Evolutionary conservation across 2,113 vertebrate species (phyloP).

Genomic region (Vidua macroura): DNA sequence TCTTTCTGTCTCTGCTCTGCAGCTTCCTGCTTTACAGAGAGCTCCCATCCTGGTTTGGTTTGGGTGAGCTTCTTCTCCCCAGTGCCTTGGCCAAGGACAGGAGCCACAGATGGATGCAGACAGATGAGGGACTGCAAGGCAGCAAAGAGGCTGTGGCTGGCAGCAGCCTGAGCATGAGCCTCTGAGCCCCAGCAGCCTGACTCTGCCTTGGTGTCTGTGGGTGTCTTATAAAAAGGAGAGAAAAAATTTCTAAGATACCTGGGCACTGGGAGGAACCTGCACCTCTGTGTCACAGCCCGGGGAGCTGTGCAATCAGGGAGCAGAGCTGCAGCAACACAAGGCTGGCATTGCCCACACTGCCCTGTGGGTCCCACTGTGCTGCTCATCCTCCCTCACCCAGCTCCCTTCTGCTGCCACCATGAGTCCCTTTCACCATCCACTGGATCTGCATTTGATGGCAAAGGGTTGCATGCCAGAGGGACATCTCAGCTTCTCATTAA

Average conservation of each 20-base stretch:
- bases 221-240: neutral
- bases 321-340: neutral
- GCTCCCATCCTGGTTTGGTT: accelerated
- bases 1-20: neutral
- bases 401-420: neutral
- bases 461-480: neutral
- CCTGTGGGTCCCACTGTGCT: neutral
- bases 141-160: neutral
- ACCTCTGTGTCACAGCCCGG: neutral
- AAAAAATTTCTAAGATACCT: neutral
- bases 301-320: neutral
- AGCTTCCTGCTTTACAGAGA: neutral
- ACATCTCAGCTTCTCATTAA: constrained; percentile 18
- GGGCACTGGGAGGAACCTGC: neutral
- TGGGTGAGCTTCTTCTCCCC: neutral
- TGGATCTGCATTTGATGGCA: neutral
- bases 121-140: neutral
- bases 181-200: neutral
- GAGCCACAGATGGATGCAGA: neutral
- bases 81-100: accelerated
- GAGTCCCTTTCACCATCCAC: neutral
- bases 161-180: neutral
- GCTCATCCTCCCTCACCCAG: neutral
- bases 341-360: neutral
- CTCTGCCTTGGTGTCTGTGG: neutral